Evolutionary conservation across 1,140 invertebrate species (phyloP), one percentile per base, ranked within the genome.

Genomic region (Calliopsis andreniformis): DNA sequence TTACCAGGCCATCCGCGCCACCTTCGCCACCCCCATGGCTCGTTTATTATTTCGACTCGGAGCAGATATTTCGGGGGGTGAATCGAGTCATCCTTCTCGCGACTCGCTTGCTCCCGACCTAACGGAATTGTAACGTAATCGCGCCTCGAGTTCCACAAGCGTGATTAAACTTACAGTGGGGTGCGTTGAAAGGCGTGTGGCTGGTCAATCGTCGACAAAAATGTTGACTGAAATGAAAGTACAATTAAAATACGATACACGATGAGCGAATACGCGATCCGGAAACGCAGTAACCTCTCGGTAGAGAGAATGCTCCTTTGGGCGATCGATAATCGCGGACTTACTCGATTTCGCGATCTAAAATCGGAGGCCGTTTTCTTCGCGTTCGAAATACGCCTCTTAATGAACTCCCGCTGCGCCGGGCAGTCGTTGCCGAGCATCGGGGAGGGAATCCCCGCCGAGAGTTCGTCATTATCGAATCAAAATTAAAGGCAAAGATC

Each of bases 1-100:
- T 88, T 88, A 88, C 87, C 53, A 39, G 55, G 63, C 72, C 76
- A 43, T 55, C 51, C 61, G 64, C 35, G 47, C 43, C 28, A 58
- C 64, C 42, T 64, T 39, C 20, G 18, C 43, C 32, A 18, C 30
- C 30, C 47, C 47, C 7, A 47, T 16, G 43, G 45, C 68, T 80
- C 77, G 85, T 86, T 87, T 87, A 86, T 87, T 88, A 88, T 85
- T 88, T 86, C 80, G 77, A 85, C 79, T 87, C 45, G 35, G 4
- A 78, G 43, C 58, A 23, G 63, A 73, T 61, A 72, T 78, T 49
- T 61, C 69, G 23, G 79, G 68, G 43, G 32, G 5, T 43, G 18
- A 16, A 18, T 5, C 63, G 42, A 12, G 7, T 6, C 0, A 23
- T 25, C 8, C 16, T 45, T 45, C 39, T 23, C 58, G 58, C 78